Percentiles rank a stretch among this genome's conserved stretches.
phyloP scores from a whole-genome alignment of 1,140 invertebrate genomes.

The Metopolophium dirhodum region DNA sequence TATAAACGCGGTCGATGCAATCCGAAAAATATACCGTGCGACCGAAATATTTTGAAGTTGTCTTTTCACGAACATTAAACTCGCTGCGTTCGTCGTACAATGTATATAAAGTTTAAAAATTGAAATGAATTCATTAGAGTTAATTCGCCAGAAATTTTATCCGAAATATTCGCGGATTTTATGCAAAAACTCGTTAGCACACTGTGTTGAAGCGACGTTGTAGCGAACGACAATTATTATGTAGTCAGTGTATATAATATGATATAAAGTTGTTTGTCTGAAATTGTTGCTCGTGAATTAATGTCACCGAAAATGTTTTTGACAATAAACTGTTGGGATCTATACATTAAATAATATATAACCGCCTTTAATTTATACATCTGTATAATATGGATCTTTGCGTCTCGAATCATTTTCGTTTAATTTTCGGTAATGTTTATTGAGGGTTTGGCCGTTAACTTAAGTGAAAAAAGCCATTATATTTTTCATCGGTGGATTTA shows the following conservation, averaged over 20 bases:
- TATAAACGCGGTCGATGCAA: background rate
- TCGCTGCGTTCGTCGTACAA: background rate
- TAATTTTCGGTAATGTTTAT: background rate
- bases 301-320: background rate
- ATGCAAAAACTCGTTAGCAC: background rate
- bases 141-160: background rate
- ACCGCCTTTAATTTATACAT: background rate
- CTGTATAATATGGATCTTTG: background rate
- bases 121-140: slow-evolving; percentile 3
- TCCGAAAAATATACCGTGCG: background rate
- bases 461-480: background rate
- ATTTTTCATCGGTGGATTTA: background rate
- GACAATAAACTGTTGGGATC: background rate
- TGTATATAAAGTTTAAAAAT: background rate
- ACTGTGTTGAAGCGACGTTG: background rate
- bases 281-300: background rate
- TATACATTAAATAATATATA: background rate
- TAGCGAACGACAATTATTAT: background rate
- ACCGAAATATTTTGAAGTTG: background rate
- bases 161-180: background rate
- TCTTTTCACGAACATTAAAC: background rate
- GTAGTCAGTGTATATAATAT: background rate
- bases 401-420: background rate
- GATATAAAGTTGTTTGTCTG: background rate
- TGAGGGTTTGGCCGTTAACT: background rate